Percentiles rank a stretch among this genome's conserved stretches.
Conservation (phyloP, 37 sponge, comb jelly and placozoan species). For the Aplysina aerophoba region DNA sequence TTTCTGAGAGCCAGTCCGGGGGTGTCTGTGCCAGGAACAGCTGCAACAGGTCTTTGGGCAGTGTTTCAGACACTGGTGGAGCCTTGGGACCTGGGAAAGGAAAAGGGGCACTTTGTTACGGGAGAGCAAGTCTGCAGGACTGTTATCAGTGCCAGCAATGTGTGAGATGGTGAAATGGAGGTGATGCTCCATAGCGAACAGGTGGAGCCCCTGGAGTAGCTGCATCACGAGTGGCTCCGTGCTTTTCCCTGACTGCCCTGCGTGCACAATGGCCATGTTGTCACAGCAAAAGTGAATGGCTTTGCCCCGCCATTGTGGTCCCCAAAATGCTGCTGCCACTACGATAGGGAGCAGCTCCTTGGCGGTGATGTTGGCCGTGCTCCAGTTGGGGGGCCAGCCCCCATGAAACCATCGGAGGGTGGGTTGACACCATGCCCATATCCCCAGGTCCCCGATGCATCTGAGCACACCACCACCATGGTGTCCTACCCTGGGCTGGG, state of each 20-base stretch:
- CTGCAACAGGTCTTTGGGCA: neutral
- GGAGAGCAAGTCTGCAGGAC: neutral
- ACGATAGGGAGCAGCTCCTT: neutral
- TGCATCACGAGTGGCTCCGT: constrained; percentile 17
- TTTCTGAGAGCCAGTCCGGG: constrained; percentile 10
- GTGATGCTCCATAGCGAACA: neutral
- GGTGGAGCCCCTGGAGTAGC: neutral
- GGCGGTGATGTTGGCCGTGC: neutral
- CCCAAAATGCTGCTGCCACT: neutral
- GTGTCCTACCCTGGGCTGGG: neutral
- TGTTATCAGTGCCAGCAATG: neutral
- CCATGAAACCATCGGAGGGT: constrained; percentile 10
- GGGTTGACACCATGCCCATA: no score
- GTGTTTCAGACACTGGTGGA: neutral
- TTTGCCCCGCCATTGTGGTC: neutral
- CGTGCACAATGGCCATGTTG: no score
- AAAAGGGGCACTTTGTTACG: neutral
- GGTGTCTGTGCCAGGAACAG: neutral
- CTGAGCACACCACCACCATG: neutral
- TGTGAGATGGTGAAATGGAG: neutral
- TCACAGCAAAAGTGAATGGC: no score
- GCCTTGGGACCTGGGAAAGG: constrained; percentile 10
- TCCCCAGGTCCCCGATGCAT: constrained; percentile 7
- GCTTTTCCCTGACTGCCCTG: no score
- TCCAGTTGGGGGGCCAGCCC: neutral